Percentiles rank a stretch among this genome's conserved stretches.
Evolutionary conservation across 1,140 invertebrate genomes (phyloP).

Genomic region (Camponotus floridanus): DNA sequence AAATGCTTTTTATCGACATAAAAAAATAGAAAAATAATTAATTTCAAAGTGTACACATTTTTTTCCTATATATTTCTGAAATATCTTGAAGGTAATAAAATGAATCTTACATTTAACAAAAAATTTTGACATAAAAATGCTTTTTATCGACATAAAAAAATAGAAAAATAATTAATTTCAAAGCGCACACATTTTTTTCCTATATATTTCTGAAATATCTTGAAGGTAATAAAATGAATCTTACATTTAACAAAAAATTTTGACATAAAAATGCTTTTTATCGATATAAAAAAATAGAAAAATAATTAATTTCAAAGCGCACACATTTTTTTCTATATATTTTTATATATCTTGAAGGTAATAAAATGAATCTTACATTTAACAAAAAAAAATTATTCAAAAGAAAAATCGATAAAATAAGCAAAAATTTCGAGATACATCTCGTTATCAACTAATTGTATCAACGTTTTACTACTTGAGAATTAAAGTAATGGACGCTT

Average conservation of each 20-base stretch:
- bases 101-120: neutral
- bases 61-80: neutral
- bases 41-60: neutral
- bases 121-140: no score
- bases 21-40: slow-evolving; percentile 6
- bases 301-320: neutral
- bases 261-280: no score
- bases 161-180: neutral
- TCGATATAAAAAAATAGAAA: neutral
- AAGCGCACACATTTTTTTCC: neutral
- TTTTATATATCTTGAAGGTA: neutral
- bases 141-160: neutral
- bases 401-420: neutral
- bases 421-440: neutral
- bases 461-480: neutral
- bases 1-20: no score
- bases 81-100: neutral
- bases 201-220: neutral
- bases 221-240: neutral
- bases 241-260: neutral
- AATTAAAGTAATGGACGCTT: neutral
- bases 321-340: neutral
- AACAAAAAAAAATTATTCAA: neutral
- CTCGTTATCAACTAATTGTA: neutral
- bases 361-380: neutral